Evolutionary conservation across 2,113 vertebrate genomes (phyloP), one percentile per base, ranked within the genome.

Genomic region (Nannospalax galili): DNA sequence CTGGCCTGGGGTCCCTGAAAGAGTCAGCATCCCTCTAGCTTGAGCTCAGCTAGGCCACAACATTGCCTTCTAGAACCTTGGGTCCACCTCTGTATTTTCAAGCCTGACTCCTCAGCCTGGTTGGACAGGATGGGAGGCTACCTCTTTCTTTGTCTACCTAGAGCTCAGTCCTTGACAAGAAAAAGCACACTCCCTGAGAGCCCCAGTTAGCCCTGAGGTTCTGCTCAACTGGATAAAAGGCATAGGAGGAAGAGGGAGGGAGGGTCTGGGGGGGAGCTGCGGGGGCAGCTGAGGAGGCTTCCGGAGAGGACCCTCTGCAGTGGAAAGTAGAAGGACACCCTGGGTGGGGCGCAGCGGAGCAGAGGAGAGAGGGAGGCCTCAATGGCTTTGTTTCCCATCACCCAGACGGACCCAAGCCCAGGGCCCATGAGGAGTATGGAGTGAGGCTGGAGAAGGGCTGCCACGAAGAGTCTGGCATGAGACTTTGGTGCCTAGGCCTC

Each of bases 261-360:
- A 52, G 48, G 11, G 48, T 7, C n/a, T 45, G n/a, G 5, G 42
- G 16, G 64, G 28, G 22, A 28, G 45, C 32, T 52, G 65, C 17
- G 28, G 22, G n/a, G 28, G 30, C 45, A 58, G 84, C 62, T 60
- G 19, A 2, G 35, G 42, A 58, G 45, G n/a, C 16, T 92, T 88
- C 70, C 75, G 22, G 19, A 48, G 42, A 88, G 37, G 45, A 52
- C 2, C 37, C 26, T 45, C n/a, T 3, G 0, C 8, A 30, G 24
- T 52, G 17, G 16, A 24, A 32, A 37, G 16, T 45, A 1, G 69
- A 58, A 45, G 64, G 24, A n/a, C 0, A 0, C 52, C 65, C n/a
- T 15, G 24, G 70, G 48, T 10, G 5, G 85, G 65, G 9, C 1
- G 14, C 42, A 26, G 80, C 16, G 6, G 19, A 89, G 28, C n/a